Evolutionary conservation across 2,888 invertebrate genomes (phyloP), one percentile per base, ranked within the genome.

Genomic region (Nudaria mundana): DNA sequence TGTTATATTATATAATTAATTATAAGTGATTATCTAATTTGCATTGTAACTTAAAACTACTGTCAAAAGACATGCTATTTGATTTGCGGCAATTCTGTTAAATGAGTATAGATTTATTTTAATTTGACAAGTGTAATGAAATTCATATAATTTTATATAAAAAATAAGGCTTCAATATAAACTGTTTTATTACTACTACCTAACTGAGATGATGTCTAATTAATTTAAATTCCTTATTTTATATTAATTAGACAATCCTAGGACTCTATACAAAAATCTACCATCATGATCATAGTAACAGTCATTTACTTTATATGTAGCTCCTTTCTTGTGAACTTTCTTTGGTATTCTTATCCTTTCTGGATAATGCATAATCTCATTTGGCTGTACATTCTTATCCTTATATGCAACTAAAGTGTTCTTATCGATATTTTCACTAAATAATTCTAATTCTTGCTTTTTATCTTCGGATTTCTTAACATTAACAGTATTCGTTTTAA

Each of bases 201-300:
- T 20, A 20, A 7, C 20, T 20, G 20, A 20, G 20, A 5, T 3
- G 3, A 20, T 2, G n/a, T 20, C 20, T 3, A 3, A 20, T 3
- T 7, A 20, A 20, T 52, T n/a, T n/a, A n/a, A n/a, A 20, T 25
- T 18, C 7, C 30, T 45, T 45, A 37, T 15, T 54, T 44, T 18
- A 18, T 18, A 18, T 51, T 60, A 65, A 41, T 56, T 63, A 33
- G 72, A 77, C 91, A 94, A 91, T 44, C 94, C 94, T 49, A 94
- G 92, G 30, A 95, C 93, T 63, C 94, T 90, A 70, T 95, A 96
- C 39, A 96, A 84, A 83, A 96, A 95, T 69, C 87, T 90, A 0
- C 96, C 96, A 85, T 95, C 93, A 70, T 92, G 90, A 67, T 95
- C 94, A 76, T 96, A 96, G 71, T 92, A 96, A 59, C 94, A 93